Conservation (phyloP, 1,140 invertebrate species). For the Drosophila mauritiana region DNA sequence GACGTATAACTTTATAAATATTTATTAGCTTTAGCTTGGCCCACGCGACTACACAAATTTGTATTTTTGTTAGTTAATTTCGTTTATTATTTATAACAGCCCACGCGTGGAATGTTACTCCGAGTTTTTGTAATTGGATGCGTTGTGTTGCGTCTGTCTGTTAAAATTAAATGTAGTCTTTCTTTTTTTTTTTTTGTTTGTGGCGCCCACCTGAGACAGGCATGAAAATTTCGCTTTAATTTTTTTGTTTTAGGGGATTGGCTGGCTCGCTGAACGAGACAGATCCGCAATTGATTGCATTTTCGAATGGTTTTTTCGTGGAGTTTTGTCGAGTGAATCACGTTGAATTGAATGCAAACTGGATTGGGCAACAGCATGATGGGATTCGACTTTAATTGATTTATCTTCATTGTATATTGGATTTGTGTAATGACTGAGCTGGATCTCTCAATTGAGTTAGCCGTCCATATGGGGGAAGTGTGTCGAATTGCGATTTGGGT, state of each 20-base stretch:
- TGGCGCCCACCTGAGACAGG: constrained; percentile 60
- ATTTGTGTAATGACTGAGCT: constrained; percentile 58
- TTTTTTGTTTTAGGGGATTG: constrained; percentile 55
- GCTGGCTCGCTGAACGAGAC: constrained; percentile 44
- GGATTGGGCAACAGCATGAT: constrained; percentile 34
- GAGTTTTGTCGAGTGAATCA: constrained; percentile 51
- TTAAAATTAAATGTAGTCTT: constrained; percentile 17
- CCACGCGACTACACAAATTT: constrained; percentile 60
- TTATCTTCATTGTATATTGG: constrained; percentile 70
- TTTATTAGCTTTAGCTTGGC: constrained; percentile 57
- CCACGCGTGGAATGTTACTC: constrained; percentile 53
- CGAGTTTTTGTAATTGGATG: constrained; percentile 71
- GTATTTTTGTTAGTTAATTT: constrained; percentile 61
- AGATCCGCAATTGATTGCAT: constrained; percentile 63
- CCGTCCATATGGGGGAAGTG: constrained; percentile 14
- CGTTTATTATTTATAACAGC: constrained; percentile 51
- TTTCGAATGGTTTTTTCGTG: constrained; percentile 13
- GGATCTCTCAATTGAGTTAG: constrained; percentile 45
- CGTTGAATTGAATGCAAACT: constrained; percentile 40
- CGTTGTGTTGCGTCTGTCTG: constrained; percentile 48
- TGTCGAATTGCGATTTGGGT: constrained; percentile 7
- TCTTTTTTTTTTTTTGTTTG: neutral
- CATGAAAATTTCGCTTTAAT: constrained; percentile 39
- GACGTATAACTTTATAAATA: constrained; percentile 56
- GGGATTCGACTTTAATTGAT: constrained; percentile 76